Evolutionary conservation across 1,140 invertebrate species (phyloP).

Genomic region (Platyscapa corneri): DNA sequence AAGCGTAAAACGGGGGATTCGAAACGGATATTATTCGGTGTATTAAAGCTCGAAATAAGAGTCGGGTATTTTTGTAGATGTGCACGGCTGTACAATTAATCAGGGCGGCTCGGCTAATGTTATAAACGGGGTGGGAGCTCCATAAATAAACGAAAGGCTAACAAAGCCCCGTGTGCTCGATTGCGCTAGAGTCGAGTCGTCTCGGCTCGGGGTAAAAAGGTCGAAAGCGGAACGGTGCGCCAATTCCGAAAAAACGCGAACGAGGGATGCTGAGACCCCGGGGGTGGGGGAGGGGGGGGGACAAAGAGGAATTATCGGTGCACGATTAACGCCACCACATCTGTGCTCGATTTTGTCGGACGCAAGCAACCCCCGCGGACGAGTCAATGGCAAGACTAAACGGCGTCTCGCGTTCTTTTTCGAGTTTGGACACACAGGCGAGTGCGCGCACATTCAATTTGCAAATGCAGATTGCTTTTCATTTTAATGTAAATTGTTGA

Average conservation of each 20-base stretch:
- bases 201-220: too few species aligned
- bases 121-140: too few species aligned
- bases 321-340: not conserved
- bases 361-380: not conserved
- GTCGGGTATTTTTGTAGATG: too few species aligned
- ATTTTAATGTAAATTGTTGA: conserved; percentile 73
- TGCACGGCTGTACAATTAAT: too few species aligned
- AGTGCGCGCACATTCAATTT: conserved; percentile 66
- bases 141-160: too few species aligned
- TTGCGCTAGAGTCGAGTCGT: too few species aligned
- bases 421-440: not conserved
- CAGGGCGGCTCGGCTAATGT: too few species aligned
- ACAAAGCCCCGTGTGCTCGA: too few species aligned
- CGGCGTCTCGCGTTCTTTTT: not conserved
- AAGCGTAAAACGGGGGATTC: too few species aligned
- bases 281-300: not conserved
- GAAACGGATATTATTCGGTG: too few species aligned
- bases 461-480: conserved; percentile 71
- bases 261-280: not conserved
- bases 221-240: too few species aligned
- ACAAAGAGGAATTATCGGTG: not conserved
- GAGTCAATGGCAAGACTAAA: not conserved
- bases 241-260: not conserved
- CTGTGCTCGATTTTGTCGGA: not conserved
- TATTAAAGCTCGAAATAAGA: too few species aligned